Conservation (phyloP, 2,113 vertebrate species). For the Pomatorhinus ruficollis region DNA sequence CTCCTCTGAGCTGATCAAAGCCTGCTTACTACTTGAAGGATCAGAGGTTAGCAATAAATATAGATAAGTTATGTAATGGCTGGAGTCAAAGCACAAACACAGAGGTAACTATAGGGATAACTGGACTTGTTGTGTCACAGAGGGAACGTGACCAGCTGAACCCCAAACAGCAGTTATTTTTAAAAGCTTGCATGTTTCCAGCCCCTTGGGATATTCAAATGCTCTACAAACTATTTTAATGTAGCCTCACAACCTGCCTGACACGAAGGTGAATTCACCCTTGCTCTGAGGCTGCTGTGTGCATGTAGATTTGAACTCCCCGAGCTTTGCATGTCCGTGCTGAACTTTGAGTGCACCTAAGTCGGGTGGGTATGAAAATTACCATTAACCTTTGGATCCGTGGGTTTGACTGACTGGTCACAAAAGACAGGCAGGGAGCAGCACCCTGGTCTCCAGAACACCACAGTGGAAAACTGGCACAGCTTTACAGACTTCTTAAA, state of each 20-base stretch:
- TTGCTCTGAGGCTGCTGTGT: not conserved
- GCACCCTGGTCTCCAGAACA: not conserved
- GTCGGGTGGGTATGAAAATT: not conserved
- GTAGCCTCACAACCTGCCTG: not conserved
- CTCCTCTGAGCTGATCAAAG: not conserved
- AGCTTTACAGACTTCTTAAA: not conserved
- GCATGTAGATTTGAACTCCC: not conserved
- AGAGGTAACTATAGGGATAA: not conserved
- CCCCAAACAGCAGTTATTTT: not conserved
- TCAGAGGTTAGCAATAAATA: not conserved
- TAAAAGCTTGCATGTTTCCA: not conserved
- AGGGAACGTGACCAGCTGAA: not conserved
- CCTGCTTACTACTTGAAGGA: not conserved
- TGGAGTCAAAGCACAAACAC: not conserved
- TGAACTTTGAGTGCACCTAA: not conserved
- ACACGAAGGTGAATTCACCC: not conserved
- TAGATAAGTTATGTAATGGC: not conserved
- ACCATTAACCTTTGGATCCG: not conserved
- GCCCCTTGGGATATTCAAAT: not conserved
- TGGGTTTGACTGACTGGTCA: not conserved
- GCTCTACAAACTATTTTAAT: not conserved
- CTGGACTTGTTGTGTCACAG: not conserved
- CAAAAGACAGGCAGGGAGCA: not conserved
- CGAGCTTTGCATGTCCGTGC: not conserved
- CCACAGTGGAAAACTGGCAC: not conserved